phyloP scores from a whole-genome alignment of 2,888 invertebrate genomes.

The Operophtera brumata region DNA sequence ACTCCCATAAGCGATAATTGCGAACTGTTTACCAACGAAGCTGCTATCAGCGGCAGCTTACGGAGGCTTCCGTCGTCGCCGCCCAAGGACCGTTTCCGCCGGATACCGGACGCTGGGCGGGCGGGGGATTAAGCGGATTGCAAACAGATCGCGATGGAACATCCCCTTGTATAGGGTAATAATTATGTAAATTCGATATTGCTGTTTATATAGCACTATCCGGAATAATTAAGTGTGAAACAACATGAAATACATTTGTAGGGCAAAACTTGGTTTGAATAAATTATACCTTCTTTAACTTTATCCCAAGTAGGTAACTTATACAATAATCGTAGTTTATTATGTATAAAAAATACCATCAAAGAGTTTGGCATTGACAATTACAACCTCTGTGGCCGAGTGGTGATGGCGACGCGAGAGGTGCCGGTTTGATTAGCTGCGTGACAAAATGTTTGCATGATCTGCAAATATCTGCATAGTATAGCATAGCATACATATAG shows the following conservation, averaged over 20 bases:
- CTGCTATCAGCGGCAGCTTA: constrained; percentile 52
- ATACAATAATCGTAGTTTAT: too few species aligned
- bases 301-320: too few species aligned
- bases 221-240: background rate
- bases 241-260: background rate
- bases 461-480: too few species aligned
- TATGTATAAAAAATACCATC: too few species aligned
- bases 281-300: too few species aligned
- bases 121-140: constrained; percentile 46
- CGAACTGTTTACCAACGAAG: constrained; percentile 40
- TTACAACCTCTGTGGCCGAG: too few species aligned
- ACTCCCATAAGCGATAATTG: constrained; percentile 44
- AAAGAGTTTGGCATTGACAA: too few species aligned
- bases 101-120: constrained; percentile 49
- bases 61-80: constrained; percentile 54
- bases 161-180: constrained; percentile 36
- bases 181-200: constrained; percentile 35
- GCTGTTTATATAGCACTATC: constrained; percentile 2
- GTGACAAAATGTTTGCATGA: too few species aligned
- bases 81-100: constrained; percentile 57
- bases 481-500: too few species aligned
- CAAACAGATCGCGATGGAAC: constrained; percentile 44
- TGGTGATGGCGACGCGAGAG: too few species aligned
- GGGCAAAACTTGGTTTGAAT: too few species aligned
- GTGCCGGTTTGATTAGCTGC: too few species aligned